Percentiles rank a stretch among this genome's conserved stretches.
These are phyloP conservation scores for Trissolcus basalis DNA, from an alignment of 1,140 invertebrate genomes.

Conservation along the genomic window DNA sequence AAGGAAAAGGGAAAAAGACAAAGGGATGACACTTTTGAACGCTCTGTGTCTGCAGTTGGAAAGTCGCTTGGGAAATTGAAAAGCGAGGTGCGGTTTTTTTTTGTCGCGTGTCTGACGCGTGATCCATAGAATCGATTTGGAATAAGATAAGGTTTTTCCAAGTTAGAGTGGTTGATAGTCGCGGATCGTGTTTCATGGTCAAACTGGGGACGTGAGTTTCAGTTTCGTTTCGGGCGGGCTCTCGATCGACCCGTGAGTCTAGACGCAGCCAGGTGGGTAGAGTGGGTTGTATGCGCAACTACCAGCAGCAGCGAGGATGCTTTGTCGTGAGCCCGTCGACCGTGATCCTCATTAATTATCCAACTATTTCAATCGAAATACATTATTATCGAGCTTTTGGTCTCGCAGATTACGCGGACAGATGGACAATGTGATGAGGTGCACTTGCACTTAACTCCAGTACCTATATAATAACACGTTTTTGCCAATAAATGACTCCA, in stretches of 20 bases:
- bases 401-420: constrained; percentile 20
- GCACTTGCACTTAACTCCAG: background rate
- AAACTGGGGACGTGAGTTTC: constrained; percentile 33
- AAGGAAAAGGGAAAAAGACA: too few species aligned
- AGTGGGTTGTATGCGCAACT: constrained; percentile 10
- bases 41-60: too few species aligned
- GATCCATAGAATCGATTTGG: background rate
- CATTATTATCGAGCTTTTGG: constrained; percentile 43
- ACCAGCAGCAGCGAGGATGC: constrained; percentile 16
- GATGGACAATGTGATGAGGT: constrained; percentile 26
- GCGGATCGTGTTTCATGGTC: constrained; percentile 40
- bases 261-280: constrained; percentile 10
- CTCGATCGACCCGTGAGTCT: constrained; percentile 45
- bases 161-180: background rate
- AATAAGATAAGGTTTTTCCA: too few species aligned
- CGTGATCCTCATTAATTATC: constrained; percentile 53
- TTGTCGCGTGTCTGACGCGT: constrained; percentile 4
- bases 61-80: background rate
- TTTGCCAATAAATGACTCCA: background rate
- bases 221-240: constrained; percentile 43
- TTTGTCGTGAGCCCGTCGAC: constrained; percentile 39
- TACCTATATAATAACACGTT: background rate
- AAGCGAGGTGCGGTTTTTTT: background rate
- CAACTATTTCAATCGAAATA: constrained; percentile 44
- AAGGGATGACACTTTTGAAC: too few species aligned